Percentiles rank a stretch among this genome's conserved stretches.
phyloP scores from a whole-genome alignment of 2,113 vertebrate genomes.

The Tonatia bakeri region DNA sequence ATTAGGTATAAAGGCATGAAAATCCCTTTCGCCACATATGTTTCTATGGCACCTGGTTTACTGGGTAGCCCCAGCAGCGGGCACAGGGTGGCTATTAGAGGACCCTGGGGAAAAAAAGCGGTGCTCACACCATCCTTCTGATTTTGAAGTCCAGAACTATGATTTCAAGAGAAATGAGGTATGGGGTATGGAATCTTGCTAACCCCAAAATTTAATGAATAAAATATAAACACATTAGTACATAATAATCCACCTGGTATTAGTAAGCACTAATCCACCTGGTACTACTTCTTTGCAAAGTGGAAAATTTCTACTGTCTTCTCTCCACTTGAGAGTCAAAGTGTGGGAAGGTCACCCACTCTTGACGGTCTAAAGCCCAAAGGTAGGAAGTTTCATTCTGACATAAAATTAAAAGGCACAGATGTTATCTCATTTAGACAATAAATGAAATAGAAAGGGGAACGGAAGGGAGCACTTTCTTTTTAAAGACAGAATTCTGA shows the following conservation, averaged over 20 bases:
- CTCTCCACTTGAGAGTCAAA: not conserved
- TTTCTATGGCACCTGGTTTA: not conserved
- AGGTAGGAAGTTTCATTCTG: not conserved
- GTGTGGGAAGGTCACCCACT: not conserved
- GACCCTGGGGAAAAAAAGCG: not conserved
- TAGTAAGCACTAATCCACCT: not conserved
- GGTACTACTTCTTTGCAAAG: not conserved
- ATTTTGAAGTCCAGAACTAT: not conserved
- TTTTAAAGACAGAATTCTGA: not conserved
- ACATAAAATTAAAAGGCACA: slow-evolving; percentile 48
- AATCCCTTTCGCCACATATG: not conserved
- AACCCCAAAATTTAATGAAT: not conserved
- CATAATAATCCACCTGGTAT: not conserved
- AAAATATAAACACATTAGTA: not conserved
- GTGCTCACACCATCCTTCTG: not conserved
- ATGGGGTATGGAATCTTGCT: not conserved
- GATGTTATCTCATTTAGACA: slow-evolving; percentile 13
- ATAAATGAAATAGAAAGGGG: slow-evolving; percentile 28
- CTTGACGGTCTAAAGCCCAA: not conserved
- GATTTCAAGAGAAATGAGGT: slow-evolving; percentile 10
- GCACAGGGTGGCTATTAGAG: not conserved
- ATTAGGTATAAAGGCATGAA: not conserved
- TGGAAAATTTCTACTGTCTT: slow-evolving; percentile 1
- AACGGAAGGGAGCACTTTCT: not conserved
- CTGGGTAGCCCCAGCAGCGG: not conserved